Percentiles rank a stretch among this genome's conserved stretches.
Conservation (phyloP, 2,113 vertebrate species). For the Bolborhynchus lineola region DNA sequence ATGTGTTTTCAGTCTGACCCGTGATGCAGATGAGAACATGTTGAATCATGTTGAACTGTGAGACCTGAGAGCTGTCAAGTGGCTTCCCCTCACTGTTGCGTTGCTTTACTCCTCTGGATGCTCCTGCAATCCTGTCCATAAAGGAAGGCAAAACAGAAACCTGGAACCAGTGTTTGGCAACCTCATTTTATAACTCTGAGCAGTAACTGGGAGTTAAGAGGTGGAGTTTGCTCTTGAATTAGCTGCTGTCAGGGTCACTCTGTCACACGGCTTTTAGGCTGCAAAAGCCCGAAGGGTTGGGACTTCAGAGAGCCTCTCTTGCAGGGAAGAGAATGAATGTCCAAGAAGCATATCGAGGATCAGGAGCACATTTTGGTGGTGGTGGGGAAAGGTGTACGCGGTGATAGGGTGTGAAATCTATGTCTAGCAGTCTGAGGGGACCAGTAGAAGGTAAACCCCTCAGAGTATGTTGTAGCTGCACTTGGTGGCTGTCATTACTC, state of each 20-base stretch:
- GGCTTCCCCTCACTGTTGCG: background rate
- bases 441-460: background rate
- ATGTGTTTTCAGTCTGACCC: background rate
- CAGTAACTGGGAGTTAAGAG: background rate
- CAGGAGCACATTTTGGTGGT: background rate
- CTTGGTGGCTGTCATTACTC: background rate
- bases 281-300: fast-evolving
- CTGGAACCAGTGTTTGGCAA: background rate
- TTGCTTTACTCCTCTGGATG: background rate
- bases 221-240: background rate
- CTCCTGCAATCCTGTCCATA: background rate
- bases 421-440: background rate
- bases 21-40: fast-evolving
- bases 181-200: background rate
- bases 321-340: background rate
- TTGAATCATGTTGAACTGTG: background rate
- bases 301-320: background rate
- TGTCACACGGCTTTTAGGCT: fast-evolving
- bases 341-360: background rate
- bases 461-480: fast-evolving
- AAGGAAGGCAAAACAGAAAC: background rate
- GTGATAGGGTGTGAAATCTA: fast-evolving
- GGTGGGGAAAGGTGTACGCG: background rate
- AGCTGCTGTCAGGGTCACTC: background rate
- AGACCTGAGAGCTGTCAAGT: fast-evolving